Evolutionary conservation across 2,888 invertebrate species (phyloP).

Genomic region (Hirtodrosophila histrioides): DNA sequence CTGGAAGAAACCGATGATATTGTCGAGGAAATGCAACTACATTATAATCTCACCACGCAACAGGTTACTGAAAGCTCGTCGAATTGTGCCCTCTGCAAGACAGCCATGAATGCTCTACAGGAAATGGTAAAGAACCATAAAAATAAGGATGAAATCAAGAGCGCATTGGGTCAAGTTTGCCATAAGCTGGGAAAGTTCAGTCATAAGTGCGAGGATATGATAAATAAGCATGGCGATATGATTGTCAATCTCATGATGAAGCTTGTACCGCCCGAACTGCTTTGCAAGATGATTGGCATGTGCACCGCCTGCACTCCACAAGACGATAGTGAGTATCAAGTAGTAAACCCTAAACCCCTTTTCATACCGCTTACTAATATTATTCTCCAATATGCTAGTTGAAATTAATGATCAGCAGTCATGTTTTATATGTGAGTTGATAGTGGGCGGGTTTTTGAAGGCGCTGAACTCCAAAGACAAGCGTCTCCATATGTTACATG

Average conservation of each 20-base stretch:
- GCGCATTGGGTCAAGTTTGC: constrained; percentile 15
- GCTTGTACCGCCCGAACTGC: background rate
- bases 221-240: constrained; percentile 1
- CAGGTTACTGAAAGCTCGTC: background rate
- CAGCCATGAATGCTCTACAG: background rate
- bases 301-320: background rate
- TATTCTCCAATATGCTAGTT: too few relatives aligned
- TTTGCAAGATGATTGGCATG: constrained; percentile 23
- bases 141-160: constrained; percentile 14
- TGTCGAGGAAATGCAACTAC: background rate
- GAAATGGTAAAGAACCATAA: background rate
- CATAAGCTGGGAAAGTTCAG: constrained; percentile 2
- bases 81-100: constrained; percentile 10
- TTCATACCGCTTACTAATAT: too few relatives aligned
- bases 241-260: constrained; percentile 19
- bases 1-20: background rate
- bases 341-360: background rate
- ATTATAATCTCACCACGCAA: background rate
- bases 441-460: background rate
- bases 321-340: constrained; percentile 16
- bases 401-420: background rate
- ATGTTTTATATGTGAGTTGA: background rate
- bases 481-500: background rate
- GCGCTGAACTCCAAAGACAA: constrained; percentile 12
- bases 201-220: constrained; percentile 1